Evolutionary conservation across 2,888 invertebrate genomes (phyloP), one percentile per base, ranked within the genome.

Genomic region (Myopa testacea): DNA sequence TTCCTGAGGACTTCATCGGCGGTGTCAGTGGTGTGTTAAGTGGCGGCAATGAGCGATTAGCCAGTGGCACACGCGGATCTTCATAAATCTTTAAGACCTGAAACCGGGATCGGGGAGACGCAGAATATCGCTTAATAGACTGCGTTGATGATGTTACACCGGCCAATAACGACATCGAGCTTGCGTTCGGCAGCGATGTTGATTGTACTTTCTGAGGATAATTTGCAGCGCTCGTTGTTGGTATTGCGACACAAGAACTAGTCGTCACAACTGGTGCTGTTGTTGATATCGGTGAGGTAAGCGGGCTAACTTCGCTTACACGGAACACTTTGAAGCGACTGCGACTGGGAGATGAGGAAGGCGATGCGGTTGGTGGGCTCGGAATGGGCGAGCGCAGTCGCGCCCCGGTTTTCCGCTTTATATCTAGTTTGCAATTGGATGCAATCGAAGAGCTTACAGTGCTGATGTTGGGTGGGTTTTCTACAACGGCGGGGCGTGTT

Each of bases 381-480:
- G 93, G 93, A 86, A 92, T 85, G 86, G 93, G 94, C 55, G 93
- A 93, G 78, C 93, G 92, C 79, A 94, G 90, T n/a, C 93, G 90
- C 86, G 87, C 90, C 74, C 90, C 90, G 45, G 87, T 83, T 83
- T 88, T 89, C 38, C 88, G 86, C 78, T 87, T 88, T 78, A 86
- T 85, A 81, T 87, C 88, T 79, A 88, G 83, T 82, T 87, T 85
- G 78, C 82, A 86, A 80, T 85, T 86, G 78, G 84, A 80, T 52
- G 82, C 82, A 84, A 88, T 84, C 83, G 80, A 81, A 81, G 83
- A 82, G 81, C 82, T 83, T 55, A 78, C 78, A 38, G 80, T 78
- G 40, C 82, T 81, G 65, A 79, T 14, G 7, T n/a, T 78, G 70
- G 82, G 83, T 82, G 84, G 90, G 82, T 86, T 83, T 81, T 80